Conservation (phyloP, 2,888 invertebrate genomes). For the Cerastis leucographa region DNA sequence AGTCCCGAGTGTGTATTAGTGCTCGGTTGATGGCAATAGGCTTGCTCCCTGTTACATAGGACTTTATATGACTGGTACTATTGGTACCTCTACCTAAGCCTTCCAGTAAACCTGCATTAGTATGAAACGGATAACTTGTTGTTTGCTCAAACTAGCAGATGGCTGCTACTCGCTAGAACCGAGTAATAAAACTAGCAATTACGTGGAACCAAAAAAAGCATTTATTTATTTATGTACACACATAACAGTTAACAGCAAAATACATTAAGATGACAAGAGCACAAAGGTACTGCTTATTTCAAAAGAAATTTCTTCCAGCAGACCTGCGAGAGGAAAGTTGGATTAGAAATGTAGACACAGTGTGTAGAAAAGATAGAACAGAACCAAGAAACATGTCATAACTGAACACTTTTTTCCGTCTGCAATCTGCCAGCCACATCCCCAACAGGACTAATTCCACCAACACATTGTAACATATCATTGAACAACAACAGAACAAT, state of each 20-base stretch:
- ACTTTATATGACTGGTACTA: neutral
- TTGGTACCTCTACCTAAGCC: neutral
- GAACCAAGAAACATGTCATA: neutral
- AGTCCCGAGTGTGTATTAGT: neutral
- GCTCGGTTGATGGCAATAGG: neutral
- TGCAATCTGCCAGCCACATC: neutral
- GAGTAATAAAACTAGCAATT: neutral
- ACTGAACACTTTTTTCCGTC: slow-evolving; percentile 4
- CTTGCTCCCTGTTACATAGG: neutral
- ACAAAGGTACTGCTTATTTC: no score
- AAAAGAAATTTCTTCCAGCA: no score
- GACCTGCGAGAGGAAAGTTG: no score
- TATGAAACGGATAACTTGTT: neutral
- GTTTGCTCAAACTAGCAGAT: neutral
- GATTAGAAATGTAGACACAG: no score
- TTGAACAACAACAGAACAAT: slow-evolving; percentile 26
- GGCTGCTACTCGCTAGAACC: neutral
- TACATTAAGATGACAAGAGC: no score
- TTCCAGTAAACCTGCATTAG: neutral
- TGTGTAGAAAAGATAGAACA: no score
- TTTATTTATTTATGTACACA: no score
- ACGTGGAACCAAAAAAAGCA: neutral
- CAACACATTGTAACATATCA: slow-evolving; percentile 34
- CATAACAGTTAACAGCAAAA: no score
- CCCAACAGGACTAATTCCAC: slow-evolving; percentile 1